Evolutionary conservation across 2,888 invertebrate species (phyloP).

Genomic region (Dendrolimus pini): DNA sequence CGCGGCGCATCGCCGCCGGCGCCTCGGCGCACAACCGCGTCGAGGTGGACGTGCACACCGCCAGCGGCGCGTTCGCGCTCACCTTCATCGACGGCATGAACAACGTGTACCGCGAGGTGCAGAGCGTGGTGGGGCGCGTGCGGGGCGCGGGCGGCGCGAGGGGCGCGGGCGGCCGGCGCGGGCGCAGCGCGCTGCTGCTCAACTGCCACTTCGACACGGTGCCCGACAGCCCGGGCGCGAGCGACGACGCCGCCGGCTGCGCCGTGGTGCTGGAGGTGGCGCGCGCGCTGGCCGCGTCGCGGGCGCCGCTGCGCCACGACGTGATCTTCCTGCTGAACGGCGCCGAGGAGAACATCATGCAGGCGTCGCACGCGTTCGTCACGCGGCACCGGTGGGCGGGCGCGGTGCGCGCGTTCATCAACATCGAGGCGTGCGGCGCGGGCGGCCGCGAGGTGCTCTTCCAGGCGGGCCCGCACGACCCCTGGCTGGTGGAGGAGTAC

Average conservation of each 20-base stretch:
- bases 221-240: conserved; percentile 79
- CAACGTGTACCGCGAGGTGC: conserved; percentile 88
- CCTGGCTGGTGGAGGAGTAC: conserved; percentile 78
- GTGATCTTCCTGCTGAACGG: conserved; percentile 92
- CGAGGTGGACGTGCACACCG: conserved; percentile 82
- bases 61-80: conserved; percentile 84
- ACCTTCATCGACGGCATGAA: conserved; percentile 87
- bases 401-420: conserved; percentile 84
- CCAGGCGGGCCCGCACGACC: conserved; percentile 87
- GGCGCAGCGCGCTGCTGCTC: conserved; percentile 81
- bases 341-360: conserved; percentile 93
- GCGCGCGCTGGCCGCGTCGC: conserved; percentile 79
- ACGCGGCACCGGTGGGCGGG: conserved; percentile 90
- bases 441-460: conserved; percentile 92
- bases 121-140: conserved; percentile 83
- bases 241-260: conserved; percentile 93
- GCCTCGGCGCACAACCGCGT: conserved; percentile 74
- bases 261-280: conserved; percentile 90
- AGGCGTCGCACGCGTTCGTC: conserved; percentile 92
- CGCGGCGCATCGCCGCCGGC: conserved; percentile 63
- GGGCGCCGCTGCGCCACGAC: conserved; percentile 81
- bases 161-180: conserved; percentile 49
- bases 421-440: conserved; percentile 92
- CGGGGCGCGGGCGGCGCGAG: conserved; percentile 54
- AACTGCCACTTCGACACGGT: conserved; percentile 96